phyloP scores from a whole-genome alignment of 2,888 invertebrate genomes.

The Buathra laborator region DNA sequence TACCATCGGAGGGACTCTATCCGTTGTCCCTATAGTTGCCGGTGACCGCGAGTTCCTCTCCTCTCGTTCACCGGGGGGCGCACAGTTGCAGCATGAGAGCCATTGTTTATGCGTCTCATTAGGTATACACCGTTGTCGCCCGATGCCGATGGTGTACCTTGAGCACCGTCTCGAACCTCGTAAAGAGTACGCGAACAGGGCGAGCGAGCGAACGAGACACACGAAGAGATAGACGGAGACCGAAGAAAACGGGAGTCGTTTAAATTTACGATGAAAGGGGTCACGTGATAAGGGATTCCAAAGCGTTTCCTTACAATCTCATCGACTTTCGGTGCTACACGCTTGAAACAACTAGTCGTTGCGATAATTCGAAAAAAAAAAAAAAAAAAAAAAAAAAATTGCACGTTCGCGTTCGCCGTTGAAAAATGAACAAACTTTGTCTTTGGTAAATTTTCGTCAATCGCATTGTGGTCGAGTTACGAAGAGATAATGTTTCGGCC shows the following conservation, averaged over 20 bases:
- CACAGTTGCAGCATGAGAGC: slow-evolving; percentile 55
- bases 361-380: neutral
- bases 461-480: neutral
- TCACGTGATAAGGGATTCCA: slow-evolving; percentile 31
- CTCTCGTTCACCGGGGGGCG: neutral
- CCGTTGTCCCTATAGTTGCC: slow-evolving; percentile 27
- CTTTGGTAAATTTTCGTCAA: neutral
- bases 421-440: neutral
- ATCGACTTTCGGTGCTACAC: neutral
- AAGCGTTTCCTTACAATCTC: slow-evolving; percentile 43
- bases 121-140: slow-evolving; percentile 72
- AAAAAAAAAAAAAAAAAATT: neutral
- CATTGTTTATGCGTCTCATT: slow-evolving; percentile 80
- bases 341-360: neutral
- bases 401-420: no score
- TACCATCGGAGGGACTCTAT: slow-evolving; percentile 42
- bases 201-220: slow-evolving; percentile 31
- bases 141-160: slow-evolving; percentile 67
- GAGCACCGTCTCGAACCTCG: slow-evolving; percentile 53
- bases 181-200: slow-evolving; percentile 54
- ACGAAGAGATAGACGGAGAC: slow-evolving; percentile 21
- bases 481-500: neutral
- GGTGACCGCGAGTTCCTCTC: slow-evolving; percentile 61
- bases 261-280: slow-evolving; percentile 35
- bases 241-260: slow-evolving; percentile 20